Base-by-base conservation (phyloP, 2,113 vertebrate species). In the Centropus unirufus region DNA sequence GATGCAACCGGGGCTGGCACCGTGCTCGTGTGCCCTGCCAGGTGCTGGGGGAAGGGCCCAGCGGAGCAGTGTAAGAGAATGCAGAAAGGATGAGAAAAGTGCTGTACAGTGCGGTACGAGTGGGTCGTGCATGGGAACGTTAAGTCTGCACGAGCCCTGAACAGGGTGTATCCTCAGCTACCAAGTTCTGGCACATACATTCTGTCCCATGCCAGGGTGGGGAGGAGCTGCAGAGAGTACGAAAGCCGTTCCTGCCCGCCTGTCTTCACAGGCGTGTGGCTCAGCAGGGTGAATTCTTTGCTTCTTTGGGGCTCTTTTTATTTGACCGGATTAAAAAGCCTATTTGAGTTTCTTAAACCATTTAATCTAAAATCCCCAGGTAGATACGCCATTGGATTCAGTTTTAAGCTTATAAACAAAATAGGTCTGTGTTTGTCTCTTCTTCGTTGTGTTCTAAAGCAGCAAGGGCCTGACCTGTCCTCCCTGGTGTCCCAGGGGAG, bases 311-410 rank as follows among this genome's bases (percentile, higher is more conserved):
- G 64, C 90, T 90, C 86, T 91, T 95, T 96, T 96, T 95, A 93
- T 97, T 93, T 96, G 93, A 90, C 88, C 62, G 86, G 93, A 97
- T 97, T 97, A 96, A 96, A 96, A 96, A 95, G 96, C 93, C 92
- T 96, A 93, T 96, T 97, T 96, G 96, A 96, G 96, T 97, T 96
- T 96, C 96, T 97, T 97, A 97, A 97, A 97, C 95, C 96, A 96
- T 97, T 97, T 97, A 97, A 97, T 97, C 96, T 97, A 58, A 97
- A 97, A 97, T 97, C 96, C 96, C 96, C 95, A 96, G 95, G 90
- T 96, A 96, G 95, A 96, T 96, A 92, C 23, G 36, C 95, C 92
- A 94, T 68, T 94, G 94, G 95, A 96, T 97, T 97, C 96, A 27
- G 90, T 95, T 96, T 94, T 96, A 97, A 96, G 96, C 96, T 96